Evolutionary conservation across 1,140 invertebrate genomes (phyloP).

Genomic region (Panagrolaimus sp.): DNA sequence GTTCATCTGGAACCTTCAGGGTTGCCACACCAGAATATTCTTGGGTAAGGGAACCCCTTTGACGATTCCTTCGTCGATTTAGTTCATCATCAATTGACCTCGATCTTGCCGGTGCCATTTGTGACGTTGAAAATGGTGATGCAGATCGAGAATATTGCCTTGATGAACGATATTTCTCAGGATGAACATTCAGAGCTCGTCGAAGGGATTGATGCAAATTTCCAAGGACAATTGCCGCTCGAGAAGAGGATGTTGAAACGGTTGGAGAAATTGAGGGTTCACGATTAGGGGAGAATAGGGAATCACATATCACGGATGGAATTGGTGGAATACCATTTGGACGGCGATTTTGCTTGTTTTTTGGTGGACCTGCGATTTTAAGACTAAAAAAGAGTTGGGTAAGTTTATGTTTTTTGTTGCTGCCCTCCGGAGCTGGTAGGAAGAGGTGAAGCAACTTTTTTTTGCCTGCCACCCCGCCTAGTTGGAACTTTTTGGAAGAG

Average conservation of each 20-base stretch:
- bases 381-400: too few species aligned
- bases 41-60: neutral
- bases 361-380: too few species aligned
- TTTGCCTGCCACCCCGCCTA: too few species aligned
- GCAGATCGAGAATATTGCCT: neutral
- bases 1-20: neutral
- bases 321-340: too few species aligned
- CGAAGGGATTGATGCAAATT: neutral
- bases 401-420: too few species aligned
- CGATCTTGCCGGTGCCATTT: neutral
- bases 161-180: conserved; percentile 2
- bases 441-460: too few species aligned
- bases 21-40: neutral
- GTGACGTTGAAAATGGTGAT: neutral
- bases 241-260: neutral
- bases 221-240: neutral
- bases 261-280: neutral
- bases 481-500: too few species aligned
- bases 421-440: too few species aligned
- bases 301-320: too few species aligned
- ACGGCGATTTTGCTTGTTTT: too few species aligned
- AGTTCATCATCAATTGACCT: neutral
- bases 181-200: conserved; percentile 13
- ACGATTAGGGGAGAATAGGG: too few species aligned
- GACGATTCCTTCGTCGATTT: neutral